Percentiles rank a stretch among this genome's conserved stretches.
Evolutionary conservation across 2,888 invertebrate genomes (phyloP).

Genomic region (Drosophila rellima): DNA sequence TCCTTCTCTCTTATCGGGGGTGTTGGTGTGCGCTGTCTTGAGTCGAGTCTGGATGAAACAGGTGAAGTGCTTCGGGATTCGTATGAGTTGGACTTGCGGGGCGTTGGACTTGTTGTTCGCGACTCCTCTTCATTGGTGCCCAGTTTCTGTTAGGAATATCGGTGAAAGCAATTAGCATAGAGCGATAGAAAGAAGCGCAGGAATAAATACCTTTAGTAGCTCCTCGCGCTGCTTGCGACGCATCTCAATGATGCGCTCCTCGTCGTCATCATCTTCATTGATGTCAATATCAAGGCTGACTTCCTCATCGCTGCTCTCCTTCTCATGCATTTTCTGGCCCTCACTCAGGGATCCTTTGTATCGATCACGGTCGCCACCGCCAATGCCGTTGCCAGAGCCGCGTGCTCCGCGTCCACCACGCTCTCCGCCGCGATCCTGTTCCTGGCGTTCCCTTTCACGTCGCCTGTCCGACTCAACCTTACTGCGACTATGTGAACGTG

Average conservation of each 20-base stretch:
- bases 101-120: constrained; percentile 51
- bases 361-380: constrained; percentile 86
- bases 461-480: constrained; percentile 85
- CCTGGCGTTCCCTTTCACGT: constrained; percentile 83
- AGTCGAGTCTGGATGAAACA: constrained; percentile 44
- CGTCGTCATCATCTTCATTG: constrained; percentile 96
- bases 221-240: constrained; percentile 95
- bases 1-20: constrained; percentile 36
- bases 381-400: constrained; percentile 77
- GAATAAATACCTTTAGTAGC: constrained; percentile 90
- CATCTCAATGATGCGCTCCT: constrained; percentile 96
- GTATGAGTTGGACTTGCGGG: constrained; percentile 62
- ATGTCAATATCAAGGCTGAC: constrained; percentile 92
- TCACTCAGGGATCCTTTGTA: constrained; percentile 92
- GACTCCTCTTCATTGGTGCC: constrained; percentile 56
- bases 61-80: constrained; percentile 67
- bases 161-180: neutral
- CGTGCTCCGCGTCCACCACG: constrained; percentile 82
- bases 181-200: neutral
- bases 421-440: constrained; percentile 85
- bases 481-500: constrained; percentile 84
- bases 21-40: constrained; percentile 44
- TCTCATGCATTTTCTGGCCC: constrained; percentile 90
- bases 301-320: constrained; percentile 89
- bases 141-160: constrained; percentile 63